phyloP scores from a whole-genome alignment of 2,113 vertebrate species.

The Gnathonemus echidnorhynchus region DNA sequence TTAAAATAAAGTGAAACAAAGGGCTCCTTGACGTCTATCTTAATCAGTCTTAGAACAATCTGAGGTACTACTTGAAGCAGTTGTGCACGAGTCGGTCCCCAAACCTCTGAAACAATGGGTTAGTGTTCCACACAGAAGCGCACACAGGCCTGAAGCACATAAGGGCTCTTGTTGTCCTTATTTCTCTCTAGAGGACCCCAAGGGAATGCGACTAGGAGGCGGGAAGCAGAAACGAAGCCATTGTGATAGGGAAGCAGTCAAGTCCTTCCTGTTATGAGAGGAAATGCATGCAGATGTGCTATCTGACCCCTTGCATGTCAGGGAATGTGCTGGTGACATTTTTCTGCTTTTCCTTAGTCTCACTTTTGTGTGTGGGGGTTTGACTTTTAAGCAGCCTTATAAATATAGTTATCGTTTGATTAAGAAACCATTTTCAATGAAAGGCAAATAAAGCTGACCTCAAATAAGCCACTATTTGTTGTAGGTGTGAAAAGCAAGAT shows the following conservation, averaged over 20 bases:
- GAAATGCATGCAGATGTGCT: conserved; percentile 99
- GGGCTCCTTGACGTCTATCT: conserved; percentile 46
- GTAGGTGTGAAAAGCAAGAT: neutral
- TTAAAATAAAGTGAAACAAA: conserved; percentile 45
- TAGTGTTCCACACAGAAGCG: conserved; percentile 47
- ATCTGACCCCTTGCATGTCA: conserved; percentile 84
- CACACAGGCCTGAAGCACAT: neutral
- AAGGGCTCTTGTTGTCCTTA: conserved; percentile 53
- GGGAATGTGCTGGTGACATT: conserved; percentile 77
- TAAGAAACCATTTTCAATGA: neutral
- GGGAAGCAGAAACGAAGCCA: conserved; percentile 95
- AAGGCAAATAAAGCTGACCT: neutral
- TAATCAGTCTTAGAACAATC: conserved; percentile 47
- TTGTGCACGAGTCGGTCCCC: conserved; percentile 43
- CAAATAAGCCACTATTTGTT: neutral
- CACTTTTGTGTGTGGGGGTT: conserved; percentile 40
- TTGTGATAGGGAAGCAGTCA: conserved; percentile 99
- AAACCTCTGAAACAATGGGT: conserved; percentile 48
- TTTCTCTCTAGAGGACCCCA: conserved; percentile 70
- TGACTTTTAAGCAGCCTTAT: conserved; percentile 54
- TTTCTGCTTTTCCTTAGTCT: conserved; percentile 43
- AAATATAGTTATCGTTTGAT: conserved; percentile 62
- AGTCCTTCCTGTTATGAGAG: conserved; percentile 99
- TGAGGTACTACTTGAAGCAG: conserved; percentile 51
- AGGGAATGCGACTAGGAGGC: conserved; percentile 78